These are phyloP conservation scores for Pteruthius melanotis DNA, from an alignment of 2,113 vertebrate genomes.

Conservation along the genomic window DNA sequence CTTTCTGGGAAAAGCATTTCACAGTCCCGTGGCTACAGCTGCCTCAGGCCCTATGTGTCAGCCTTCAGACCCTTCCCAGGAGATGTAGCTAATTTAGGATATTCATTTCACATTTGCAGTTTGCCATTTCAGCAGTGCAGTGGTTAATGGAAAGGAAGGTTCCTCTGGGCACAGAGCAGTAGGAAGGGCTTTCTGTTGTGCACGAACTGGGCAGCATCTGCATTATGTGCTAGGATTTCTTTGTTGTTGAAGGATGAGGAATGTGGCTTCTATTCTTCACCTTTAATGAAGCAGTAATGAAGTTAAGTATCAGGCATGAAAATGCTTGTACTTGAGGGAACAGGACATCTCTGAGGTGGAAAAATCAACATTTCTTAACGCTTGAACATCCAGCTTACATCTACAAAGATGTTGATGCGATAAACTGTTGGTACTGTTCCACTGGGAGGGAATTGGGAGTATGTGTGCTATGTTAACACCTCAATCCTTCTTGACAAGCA, in stretches of 20 bases:
- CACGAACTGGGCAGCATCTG: not conserved
- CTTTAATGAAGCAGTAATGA: not conserved
- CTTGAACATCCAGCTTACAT: not conserved
- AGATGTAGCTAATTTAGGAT: not conserved
- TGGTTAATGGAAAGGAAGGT: not conserved
- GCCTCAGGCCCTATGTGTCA: rapidly evolving
- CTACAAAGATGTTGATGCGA: not conserved
- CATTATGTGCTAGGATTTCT: not conserved
- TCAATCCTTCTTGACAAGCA: not conserved
- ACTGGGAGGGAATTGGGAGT: not conserved
- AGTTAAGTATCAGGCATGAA: not conserved
- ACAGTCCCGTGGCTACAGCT: not conserved
- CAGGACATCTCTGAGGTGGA: not conserved
- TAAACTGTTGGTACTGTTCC: not conserved
- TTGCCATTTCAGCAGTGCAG: not conserved
- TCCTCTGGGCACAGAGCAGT: not conserved
- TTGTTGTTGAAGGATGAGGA: not conserved
- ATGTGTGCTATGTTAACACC: not conserved
- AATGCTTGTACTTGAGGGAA: not conserved
- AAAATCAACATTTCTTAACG: not conserved
- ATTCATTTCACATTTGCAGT: not conserved
- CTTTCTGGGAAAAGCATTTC: not conserved
- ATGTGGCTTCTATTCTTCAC: not conserved
- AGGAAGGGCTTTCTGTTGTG: not conserved
- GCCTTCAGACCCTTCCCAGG: not conserved